phyloP scores from a whole-genome alignment of 2,113 vertebrate species.

The Nesoenas mayeri region DNA sequence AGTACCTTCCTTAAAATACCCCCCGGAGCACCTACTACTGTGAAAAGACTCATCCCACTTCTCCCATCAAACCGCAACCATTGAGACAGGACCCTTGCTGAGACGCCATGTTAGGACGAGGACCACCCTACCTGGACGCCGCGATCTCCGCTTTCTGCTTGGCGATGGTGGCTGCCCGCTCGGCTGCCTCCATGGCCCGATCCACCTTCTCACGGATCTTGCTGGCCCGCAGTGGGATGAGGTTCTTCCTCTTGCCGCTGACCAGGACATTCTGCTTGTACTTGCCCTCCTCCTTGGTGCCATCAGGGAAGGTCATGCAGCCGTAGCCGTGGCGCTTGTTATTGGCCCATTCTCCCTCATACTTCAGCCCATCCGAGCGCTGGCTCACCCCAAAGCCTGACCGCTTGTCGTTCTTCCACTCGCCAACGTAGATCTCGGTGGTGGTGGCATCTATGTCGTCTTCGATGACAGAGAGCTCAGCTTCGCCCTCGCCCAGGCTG shows the following conservation, averaged over 20 bases:
- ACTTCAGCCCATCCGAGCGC: constrained; percentile 92
- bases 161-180: constrained; percentile 91
- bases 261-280: constrained; percentile 96
- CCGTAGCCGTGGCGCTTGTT: constrained; percentile 97
- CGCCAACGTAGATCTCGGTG: constrained; percentile 93
- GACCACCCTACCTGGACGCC: constrained; percentile 85
- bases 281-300: constrained; percentile 98
- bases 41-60: neutral
- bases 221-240: constrained; percentile 95
- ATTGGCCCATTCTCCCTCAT: constrained; percentile 91
- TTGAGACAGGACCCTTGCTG: rapidly evolving
- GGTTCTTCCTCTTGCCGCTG: constrained; percentile 96
- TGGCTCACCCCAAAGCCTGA: constrained; percentile 92
- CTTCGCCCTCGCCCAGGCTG: constrained; percentile 92
- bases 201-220: constrained; percentile 99
- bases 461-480: constrained; percentile 82
- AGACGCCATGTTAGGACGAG: rapidly evolving
- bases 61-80: rapidly evolving
- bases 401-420: constrained; percentile 95
- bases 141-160: constrained; percentile 98
- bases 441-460: constrained; percentile 95
- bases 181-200: constrained; percentile 89
- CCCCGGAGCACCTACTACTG: rapidly evolving
- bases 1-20: neutral
- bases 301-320: constrained; percentile 95